A percentile compares a stretch with the other conserved stretches of the same genome.
These are phyloP conservation scores for Protonibea diacanthus DNA, from an alignment of 2,797 vertebrate genomes.

Conservation along the genomic window DNA sequence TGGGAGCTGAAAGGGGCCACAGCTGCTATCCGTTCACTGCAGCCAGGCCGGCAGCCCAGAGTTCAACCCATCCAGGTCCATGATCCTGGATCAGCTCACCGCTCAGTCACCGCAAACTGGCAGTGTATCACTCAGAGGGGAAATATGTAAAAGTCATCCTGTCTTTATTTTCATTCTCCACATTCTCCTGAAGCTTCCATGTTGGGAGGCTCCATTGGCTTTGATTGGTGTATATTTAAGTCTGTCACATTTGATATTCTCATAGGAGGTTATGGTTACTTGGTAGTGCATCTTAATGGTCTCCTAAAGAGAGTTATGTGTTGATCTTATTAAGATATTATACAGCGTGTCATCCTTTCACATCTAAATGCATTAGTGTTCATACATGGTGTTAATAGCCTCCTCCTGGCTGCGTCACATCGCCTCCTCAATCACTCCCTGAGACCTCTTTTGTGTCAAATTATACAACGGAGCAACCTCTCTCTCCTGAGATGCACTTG, in stretches of 20 bases:
- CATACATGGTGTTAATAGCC: not conserved
- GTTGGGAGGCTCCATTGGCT: not conserved
- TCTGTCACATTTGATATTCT: constrained; percentile 5
- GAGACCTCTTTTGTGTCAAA: not conserved
- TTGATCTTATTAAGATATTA: not conserved
- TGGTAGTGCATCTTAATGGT: not conserved
- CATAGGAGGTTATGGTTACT: not conserved
- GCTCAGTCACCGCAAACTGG: constrained; percentile 13
- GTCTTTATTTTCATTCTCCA: constrained; percentile 14
- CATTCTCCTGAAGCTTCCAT: not conserved
- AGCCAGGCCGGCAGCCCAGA: constrained; percentile 23
- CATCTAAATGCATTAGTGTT: constrained; percentile 4
- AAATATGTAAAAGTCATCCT: constrained; percentile 16
- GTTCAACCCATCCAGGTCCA: constrained; percentile 31
- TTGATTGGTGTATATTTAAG: constrained; percentile 1
- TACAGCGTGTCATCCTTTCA: not conserved
- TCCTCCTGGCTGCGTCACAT: not conserved
- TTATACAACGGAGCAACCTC: not conserved
- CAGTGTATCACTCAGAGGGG: not conserved
- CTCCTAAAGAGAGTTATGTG: not conserved
- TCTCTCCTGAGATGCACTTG: not conserved
- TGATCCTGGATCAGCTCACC: constrained; percentile 45
- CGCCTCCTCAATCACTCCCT: not conserved
- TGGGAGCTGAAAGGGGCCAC: constrained; percentile 47
- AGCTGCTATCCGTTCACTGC: constrained; percentile 39